These are phyloP conservation scores for Mesoclemmys tuberculata DNA, from an alignment of 2,113 vertebrate species.

Conservation along the genomic window DNA sequence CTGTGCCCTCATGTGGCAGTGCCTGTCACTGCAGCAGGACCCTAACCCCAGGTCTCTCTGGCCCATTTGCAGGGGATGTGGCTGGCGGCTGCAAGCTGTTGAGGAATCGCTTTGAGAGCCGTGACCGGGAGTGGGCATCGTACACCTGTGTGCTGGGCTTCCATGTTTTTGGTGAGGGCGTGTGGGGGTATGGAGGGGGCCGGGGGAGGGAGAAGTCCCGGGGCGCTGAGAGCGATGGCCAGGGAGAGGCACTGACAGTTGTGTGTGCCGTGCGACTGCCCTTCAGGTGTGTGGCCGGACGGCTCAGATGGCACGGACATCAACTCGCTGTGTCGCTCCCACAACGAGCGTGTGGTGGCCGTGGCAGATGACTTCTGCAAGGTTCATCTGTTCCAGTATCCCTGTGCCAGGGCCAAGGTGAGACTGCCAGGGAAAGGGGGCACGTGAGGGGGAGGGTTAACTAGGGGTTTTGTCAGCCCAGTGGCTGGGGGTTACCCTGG, in stretches of 20 bases:
- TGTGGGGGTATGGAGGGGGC: background rate
- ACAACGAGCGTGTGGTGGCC: slow-evolving; percentile 85
- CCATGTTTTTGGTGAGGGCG: slow-evolving; percentile 90
- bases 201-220: background rate
- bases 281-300: slow-evolving; percentile 89
- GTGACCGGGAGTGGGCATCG: slow-evolving; percentile 91
- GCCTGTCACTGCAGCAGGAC: background rate
- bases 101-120: slow-evolving; percentile 89
- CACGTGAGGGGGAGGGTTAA: background rate
- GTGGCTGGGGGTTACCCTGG: background rate
- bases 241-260: background rate
- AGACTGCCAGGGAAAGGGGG: too few relatives aligned
- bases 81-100: slow-evolving; percentile 87
- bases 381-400: slow-evolving; percentile 93
- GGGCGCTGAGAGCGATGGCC: background rate
- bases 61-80: slow-evolving; percentile 84
- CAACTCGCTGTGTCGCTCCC: slow-evolving; percentile 91
- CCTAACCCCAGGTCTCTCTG: too few relatives aligned
- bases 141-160: slow-evolving; percentile 94
- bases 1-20: background rate
- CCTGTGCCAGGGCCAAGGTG: slow-evolving; percentile 91
- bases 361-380: slow-evolving; percentile 95
- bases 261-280: background rate
- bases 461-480: background rate
- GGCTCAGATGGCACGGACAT: slow-evolving; percentile 94